phyloP scores from a whole-genome alignment of 2,888 invertebrate species.

The Amphimallon solstitiale region DNA sequence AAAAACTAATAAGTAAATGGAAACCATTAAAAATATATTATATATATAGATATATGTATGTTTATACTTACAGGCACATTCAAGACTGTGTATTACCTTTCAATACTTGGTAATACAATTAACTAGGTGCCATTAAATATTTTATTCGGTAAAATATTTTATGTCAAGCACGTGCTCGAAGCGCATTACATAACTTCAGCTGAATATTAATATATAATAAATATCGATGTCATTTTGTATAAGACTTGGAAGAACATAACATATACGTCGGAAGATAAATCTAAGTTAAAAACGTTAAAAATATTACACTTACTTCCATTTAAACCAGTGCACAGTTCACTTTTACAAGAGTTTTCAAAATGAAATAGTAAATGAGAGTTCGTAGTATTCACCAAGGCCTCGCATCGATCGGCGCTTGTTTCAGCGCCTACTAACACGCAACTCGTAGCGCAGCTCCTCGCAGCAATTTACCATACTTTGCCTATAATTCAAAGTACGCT shows the following conservation, averaged over 20 bases:
- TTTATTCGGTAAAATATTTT: too few species aligned
- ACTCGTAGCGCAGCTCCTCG: slow-evolving; percentile 50
- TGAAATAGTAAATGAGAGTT: slow-evolving; percentile 38
- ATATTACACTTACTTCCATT: slow-evolving; percentile 11
- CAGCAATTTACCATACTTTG: slow-evolving; percentile 45
- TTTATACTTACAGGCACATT: too few species aligned
- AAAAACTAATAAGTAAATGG: too few species aligned
- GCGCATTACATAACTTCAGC: too few species aligned
- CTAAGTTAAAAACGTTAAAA: slow-evolving; percentile 1
- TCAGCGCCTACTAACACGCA: slow-evolving; percentile 48
- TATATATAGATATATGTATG: too few species aligned
- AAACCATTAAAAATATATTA: too few species aligned
- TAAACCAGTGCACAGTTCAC: slow-evolving; percentile 31
- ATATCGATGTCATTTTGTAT: neutral
- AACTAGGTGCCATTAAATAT: too few species aligned
- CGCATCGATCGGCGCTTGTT: slow-evolving; percentile 48
- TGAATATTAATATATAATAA: neutral
- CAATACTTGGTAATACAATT: too few species aligned
- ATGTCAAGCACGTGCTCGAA: too few species aligned
- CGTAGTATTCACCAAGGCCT: slow-evolving; percentile 37
- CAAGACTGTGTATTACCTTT: too few species aligned
- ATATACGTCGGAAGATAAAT: neutral
- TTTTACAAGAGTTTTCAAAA: slow-evolving; percentile 43
- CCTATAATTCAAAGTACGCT: slow-evolving; percentile 38
- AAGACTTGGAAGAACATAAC: neutral